These are phyloP conservation scores for Helobdella robusta DNA, from an alignment of 2,888 invertebrate genomes.

Conservation along the genomic window DNA sequence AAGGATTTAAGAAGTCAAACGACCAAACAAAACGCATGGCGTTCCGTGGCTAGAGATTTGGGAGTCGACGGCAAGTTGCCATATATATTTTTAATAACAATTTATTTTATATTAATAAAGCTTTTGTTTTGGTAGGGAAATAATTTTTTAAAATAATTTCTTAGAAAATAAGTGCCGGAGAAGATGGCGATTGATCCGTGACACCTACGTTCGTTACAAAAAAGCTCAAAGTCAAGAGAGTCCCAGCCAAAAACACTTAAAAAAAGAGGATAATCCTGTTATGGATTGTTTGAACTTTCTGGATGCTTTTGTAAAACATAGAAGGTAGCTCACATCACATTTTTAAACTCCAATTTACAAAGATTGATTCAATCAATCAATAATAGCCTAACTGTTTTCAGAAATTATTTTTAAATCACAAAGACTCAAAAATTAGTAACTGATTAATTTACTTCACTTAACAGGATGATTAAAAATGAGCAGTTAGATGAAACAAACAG, in stretches of 20 bases:
- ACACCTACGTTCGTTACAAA: conserved; percentile 12
- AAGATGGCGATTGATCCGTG: conserved; percentile 19
- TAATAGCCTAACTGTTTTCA: too few species aligned
- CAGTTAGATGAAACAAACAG: conserved; percentile 5
- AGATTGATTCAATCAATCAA: too few species aligned
- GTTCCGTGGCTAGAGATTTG: not conserved
- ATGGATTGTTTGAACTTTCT: conserved; percentile 15
- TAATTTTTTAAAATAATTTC: too few species aligned
- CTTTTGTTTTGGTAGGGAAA: not conserved
- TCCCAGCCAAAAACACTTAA: not conserved
- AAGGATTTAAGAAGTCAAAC: conserved; percentile 9
- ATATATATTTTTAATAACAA: too few species aligned
- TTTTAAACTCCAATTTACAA: too few species aligned
- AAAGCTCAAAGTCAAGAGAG: conserved; percentile 7
- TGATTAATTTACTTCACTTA: too few species aligned
- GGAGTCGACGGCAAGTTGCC: conserved; percentile 1
- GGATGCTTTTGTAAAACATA: conserved; percentile 12
- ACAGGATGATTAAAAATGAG: not conserved
- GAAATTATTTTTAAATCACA: too few species aligned
- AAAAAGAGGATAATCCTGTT: conserved; percentile 10
- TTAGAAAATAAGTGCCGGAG: conserved; percentile 7
- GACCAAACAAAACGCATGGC: conserved; percentile 12
- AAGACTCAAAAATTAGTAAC: too few species aligned
- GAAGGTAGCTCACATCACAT: too few species aligned
- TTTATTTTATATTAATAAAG: not conserved